Evolutionary conservation across 2,113 vertebrate species (phyloP), one percentile per base, ranked within the genome.

Genomic region (Engraulis encrasicolus): DNA sequence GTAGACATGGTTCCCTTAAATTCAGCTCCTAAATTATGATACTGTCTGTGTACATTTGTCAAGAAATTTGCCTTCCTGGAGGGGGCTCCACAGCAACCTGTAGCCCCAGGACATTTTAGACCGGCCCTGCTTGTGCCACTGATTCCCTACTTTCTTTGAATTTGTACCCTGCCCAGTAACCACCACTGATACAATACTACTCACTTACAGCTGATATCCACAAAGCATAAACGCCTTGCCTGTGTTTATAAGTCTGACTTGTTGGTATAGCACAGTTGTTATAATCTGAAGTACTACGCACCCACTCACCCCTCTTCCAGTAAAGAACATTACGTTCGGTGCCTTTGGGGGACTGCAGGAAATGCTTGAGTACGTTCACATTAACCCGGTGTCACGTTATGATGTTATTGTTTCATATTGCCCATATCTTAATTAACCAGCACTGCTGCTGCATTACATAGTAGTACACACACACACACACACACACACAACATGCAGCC

Each of bases 231-330:
- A 34, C 1, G 66, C 5, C 11, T 31, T 19, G 31, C 66, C 15
- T 74, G 23, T 74, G 66, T 74, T 31, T 15, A 5, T 74, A 15
- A 74, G 6, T 74, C 14, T 0, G 1, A 34, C 31, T 34, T 50
- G n/a, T 78, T 37, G 81, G 88, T 87, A 84, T 83, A 82, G 84
- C 84, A 84, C 83, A 82, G 84, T 84, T 81, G 80, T 84, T 84
- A 82, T 86, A 84, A 87, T 89, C 80, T n/a, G n/a, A n/a, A n/a
- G n/a, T n/a, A n/a, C n/a, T n/a, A 87, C 81, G 40, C 82, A 80
- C 37, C 78, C 74, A 86, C 79, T 50, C 85, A 79, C 74, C 6
- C 82, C 14, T 83, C 88, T 85, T 87, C 87, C 87, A 83, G 84
- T 87, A 82, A 84, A 83, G 84, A 58, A 50, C 80, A 79, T 79